Evolutionary conservation across 2,797 vertebrate species (phyloP).

Genomic region (Danio aesculapii): DNA sequence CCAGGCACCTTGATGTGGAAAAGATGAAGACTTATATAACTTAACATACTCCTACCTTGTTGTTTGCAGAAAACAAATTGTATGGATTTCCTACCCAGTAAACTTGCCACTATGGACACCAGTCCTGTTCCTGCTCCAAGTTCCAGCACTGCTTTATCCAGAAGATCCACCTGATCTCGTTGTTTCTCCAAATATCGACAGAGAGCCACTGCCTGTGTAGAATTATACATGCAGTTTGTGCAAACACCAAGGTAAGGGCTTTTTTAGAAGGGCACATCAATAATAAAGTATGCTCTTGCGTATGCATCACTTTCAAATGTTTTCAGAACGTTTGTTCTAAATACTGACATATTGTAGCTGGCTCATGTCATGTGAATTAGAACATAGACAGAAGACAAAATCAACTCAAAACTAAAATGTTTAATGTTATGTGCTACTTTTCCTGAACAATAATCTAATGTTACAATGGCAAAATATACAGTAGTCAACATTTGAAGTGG

Average conservation of each 20-base stretch:
- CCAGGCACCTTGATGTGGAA: conserved; percentile 82
- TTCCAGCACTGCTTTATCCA: conserved; percentile 87
- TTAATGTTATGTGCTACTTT: too few relatives aligned
- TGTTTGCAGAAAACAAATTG: background rate
- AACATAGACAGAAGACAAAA: too few relatives aligned
- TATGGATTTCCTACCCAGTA: conserved; percentile 82
- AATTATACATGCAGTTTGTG: background rate
- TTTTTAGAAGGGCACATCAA: background rate
- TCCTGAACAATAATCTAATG: too few relatives aligned
- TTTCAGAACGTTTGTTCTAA: too few relatives aligned
- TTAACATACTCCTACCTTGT: too few relatives aligned
- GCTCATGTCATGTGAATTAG: too few relatives aligned
- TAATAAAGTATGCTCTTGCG: too few relatives aligned
- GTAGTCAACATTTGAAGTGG: too few relatives aligned
- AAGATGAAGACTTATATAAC: background rate
- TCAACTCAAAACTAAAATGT: too few relatives aligned
- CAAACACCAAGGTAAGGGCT: background rate
- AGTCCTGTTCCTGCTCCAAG: conserved; percentile 94
- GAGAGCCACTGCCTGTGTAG: conserved; percentile 85
- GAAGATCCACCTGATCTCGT: conserved; percentile 83
- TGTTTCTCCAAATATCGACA: conserved; percentile 93
- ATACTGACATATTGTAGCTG: too few relatives aligned
- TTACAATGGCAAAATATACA: too few relatives aligned
- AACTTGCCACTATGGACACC: conserved; percentile 89
- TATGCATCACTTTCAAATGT: too few relatives aligned